A percentile compares a stretch with the other conserved stretches of the same genome.
These are phyloP conservation scores for Origma solitaria DNA, from an alignment of 2,113 vertebrate genomes.

Conservation along the genomic window DNA sequence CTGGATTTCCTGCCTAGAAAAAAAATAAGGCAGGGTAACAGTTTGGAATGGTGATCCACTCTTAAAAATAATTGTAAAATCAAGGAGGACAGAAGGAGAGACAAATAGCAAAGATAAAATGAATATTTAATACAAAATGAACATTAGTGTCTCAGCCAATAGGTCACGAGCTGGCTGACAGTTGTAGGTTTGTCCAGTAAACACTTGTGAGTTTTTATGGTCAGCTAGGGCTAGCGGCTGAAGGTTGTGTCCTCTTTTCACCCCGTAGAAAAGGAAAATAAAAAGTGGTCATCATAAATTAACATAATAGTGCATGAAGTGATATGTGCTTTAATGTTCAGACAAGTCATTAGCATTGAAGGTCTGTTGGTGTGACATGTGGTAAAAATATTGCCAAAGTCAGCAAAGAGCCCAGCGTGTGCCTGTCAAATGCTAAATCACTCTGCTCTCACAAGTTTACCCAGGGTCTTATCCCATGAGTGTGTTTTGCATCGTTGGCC, in stretches of 20 bases:
- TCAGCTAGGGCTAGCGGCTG: too few relatives aligned
- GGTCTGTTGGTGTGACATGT: neutral
- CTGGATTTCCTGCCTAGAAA: neutral
- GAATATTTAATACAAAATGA: neutral
- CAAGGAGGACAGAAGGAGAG: neutral
- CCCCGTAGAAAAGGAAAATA: neutral
- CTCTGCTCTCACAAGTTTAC: neutral
- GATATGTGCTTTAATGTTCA: neutral
- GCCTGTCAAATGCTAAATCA: neutral
- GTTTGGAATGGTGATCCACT: neutral
- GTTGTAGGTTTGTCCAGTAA: neutral
- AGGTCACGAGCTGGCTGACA: neutral
- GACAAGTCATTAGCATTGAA: neutral
- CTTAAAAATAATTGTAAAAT: neutral
- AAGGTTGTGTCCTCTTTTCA: neutral
- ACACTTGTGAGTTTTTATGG: neutral
- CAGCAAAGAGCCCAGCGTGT: accelerated
- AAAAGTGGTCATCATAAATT: neutral
- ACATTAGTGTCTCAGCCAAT: neutral
- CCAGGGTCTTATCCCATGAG: neutral
- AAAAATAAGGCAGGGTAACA: neutral
- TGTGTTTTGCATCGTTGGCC: neutral
- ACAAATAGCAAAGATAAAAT: neutral
- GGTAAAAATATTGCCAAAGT: neutral
- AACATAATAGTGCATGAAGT: neutral